Evolutionary conservation across 2,888 invertebrate genomes (phyloP), one percentile per base, ranked within the genome.

Genomic region (Drosophila hamatofila): DNA sequence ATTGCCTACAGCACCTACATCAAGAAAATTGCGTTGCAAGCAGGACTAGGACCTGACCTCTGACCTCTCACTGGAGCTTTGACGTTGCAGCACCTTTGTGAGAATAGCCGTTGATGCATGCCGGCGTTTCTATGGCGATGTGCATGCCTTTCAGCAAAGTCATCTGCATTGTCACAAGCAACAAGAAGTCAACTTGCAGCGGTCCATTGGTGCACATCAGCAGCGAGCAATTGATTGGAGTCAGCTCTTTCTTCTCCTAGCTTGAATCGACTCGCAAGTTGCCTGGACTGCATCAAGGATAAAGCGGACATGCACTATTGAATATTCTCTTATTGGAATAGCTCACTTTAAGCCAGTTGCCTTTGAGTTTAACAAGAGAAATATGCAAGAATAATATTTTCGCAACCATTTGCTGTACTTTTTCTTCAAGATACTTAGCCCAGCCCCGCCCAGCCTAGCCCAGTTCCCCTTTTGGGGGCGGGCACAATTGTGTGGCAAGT

Each of bases 41-140:
- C 60, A 57, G 7, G 92, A 93, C 25, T 93, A 93, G 93, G 93
- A 93, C 25, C 81, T n/a, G n/a, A n/a, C 2, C 7, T 11, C 11
- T 81, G 21, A 75, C 69, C 59, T 78, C 75, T 0, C 87, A 90
- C 3, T 48, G 54, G 54, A 51, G 18, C 23, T 56, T 44, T 23
- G 42, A 49, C 48, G 72, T 73, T 37, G 7, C 16, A 37, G 35
- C 6, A 70, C 35, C 37, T 83, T 70, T 25, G 63, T 90, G 1
- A 82, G 93, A 30, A 89, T 92, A 12, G 68, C 81, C 16, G 91
- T 91, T 62, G 21, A 51, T 3, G 68, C 68, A n/a, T 93, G 93
- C 72, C 54, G 66, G 6, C 46, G 46, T 46, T 46, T 25, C 25
- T 16, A 46, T n/a, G 48, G 9, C 27, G n/a, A 5, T 49, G 18